Evolutionary conservation across 2,888 invertebrate genomes (phyloP), one percentile per base, ranked within the genome.

Genomic region (Cantharis rufa): DNA sequence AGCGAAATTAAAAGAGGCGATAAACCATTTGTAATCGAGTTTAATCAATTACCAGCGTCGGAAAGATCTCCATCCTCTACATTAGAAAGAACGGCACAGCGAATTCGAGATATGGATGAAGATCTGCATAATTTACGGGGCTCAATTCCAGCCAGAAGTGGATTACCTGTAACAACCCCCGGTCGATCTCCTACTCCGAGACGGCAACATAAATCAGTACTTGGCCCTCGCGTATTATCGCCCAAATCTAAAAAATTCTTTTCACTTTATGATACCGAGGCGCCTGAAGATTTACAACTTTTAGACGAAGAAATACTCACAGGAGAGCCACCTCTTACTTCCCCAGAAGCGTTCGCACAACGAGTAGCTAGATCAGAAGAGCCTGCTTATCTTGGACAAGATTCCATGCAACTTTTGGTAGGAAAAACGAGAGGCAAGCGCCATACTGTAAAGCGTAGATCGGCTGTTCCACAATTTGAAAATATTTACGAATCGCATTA

Each of bases 121-220:
- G 76, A 77, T 10, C 63, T 81, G 48, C 18, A 64, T 10, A 32
- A 18, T 32, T 15, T 61, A 13, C 72, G 63, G 11, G 75, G 76
- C 3, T 71, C 71, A 5, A 18, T 78, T 10, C 82, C 83, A 3
- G 81, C 80, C 2, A 15, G 76, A 18, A 80, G 74, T 15, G 82
- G 82, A 1, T 48, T 81, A 62, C 71, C 80, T 0, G 62, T 80
- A 16, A 83, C 83, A 2, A 82, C 82, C 4, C 82, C 82, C 4
- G 75, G 69, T 11, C 61, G 66, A 68, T 74, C 81, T 5, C 78
- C 78, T 3, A 77, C 71, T 15, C 82, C 83, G 1, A 64, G 24
- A 62, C 61, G 78, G 7, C 32, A 48, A 7, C 7, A n/a, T 9
- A 48, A 48, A 48, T n/a, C 48, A 0, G 48, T 48, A n/a, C 48